These are phyloP conservation scores for Helleia helle DNA, from an alignment of 2,888 invertebrate species.

Conservation along the genomic window DNA sequence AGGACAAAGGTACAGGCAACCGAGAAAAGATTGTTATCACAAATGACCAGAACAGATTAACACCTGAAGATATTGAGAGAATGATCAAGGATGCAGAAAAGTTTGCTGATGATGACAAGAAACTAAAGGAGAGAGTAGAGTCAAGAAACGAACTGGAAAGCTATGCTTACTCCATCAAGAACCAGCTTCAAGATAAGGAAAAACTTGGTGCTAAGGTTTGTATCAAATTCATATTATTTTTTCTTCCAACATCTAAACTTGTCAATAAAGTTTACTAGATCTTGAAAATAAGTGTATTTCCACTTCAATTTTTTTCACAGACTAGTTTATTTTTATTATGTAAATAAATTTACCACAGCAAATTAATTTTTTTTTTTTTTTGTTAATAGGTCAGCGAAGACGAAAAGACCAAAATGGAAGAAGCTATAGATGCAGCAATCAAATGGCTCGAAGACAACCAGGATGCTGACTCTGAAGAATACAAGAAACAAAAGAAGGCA, in stretches of 20 bases:
- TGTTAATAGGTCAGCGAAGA: constrained; percentile 77
- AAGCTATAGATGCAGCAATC: constrained; percentile 96
- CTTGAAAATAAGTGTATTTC: too few relatives aligned
- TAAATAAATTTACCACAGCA: background rate
- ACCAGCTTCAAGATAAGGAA: constrained; percentile 96
- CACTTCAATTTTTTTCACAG: too few relatives aligned
- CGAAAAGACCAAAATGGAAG: constrained; percentile 95
- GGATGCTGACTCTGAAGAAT: constrained; percentile 92
- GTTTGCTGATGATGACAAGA: constrained; percentile 99
- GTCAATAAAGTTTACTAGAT: constrained; percentile 2
- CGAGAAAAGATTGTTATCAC: constrained; percentile 99
- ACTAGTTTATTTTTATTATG: too few relatives aligned
- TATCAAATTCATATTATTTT: constrained; percentile 15
- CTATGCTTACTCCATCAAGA: constrained; percentile 97
- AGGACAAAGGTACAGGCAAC: constrained; percentile 99
- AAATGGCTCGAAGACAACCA: constrained; percentile 98
- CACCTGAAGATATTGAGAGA: constrained; percentile 98
- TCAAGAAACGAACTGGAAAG: constrained; percentile 97
- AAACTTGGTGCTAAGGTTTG: constrained; percentile 91
- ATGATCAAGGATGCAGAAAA: constrained; percentile 99
- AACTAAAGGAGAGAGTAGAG: constrained; percentile 95
- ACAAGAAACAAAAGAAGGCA: constrained; percentile 95
- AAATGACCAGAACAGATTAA: constrained; percentile 97
- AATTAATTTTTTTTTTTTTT: background rate
- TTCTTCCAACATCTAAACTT: too few relatives aligned